Evolutionary conservation across 2,888 invertebrate genomes (phyloP).

Genomic region (Agrotis ipsilon): DNA sequence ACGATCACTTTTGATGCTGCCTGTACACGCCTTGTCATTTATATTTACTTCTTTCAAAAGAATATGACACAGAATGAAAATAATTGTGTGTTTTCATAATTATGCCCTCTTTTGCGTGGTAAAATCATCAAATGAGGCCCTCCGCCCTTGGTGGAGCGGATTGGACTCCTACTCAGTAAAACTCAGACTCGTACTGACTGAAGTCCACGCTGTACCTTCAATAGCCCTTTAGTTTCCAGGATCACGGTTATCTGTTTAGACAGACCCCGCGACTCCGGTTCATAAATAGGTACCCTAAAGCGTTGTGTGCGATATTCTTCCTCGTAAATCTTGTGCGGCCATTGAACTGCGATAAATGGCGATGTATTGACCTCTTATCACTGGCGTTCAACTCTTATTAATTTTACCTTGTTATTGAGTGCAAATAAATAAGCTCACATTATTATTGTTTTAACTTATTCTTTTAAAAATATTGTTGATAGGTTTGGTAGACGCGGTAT

Average conservation of each 20-base stretch:
- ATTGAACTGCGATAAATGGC: slow-evolving; percentile 66
- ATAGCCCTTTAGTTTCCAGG: no score
- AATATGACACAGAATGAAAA: background rate
- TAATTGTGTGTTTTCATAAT: background rate
- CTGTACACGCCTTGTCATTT: slow-evolving; percentile 23
- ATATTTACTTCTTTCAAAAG: background rate
- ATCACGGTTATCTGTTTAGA: no score
- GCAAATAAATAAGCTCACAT: slow-evolving; percentile 43
- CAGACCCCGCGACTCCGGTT: no score
- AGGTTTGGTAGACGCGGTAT: slow-evolving; percentile 59
- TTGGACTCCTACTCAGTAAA: no score
- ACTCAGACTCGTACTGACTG: no score
- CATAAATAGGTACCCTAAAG: background rate
- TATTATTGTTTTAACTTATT: slow-evolving; percentile 34
- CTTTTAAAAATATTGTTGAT: slow-evolving; percentile 34
- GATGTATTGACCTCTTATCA: slow-evolving; percentile 77
- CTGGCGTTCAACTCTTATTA: slow-evolving; percentile 54
- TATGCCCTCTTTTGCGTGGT: no score
- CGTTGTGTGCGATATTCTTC: slow-evolving; percentile 47
- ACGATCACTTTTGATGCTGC: slow-evolving; percentile 63
- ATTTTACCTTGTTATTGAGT: slow-evolving; percentile 63
- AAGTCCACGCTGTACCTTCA: no score
- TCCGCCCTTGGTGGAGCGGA: no score
- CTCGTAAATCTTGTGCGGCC: slow-evolving; percentile 66
- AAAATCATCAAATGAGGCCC: no score